Conservation (phyloP, 2,113 vertebrate species). For the Laticauda laticaudata region DNA sequence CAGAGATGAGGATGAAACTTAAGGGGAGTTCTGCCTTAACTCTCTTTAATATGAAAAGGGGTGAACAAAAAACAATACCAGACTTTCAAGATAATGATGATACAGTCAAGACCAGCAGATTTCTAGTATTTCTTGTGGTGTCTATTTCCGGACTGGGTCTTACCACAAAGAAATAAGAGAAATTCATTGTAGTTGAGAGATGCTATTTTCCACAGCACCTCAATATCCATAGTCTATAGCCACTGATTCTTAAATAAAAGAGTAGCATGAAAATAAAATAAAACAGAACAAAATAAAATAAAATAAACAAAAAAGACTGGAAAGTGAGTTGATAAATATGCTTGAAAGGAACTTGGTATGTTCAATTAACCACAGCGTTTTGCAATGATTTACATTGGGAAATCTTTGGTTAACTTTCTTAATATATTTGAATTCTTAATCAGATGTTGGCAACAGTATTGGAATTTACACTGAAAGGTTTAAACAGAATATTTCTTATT, state of each 20-base stretch:
- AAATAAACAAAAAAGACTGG: neutral
- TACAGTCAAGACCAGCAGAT: neutral
- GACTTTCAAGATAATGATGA: neutral
- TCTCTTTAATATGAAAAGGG: neutral
- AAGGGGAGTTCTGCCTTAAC: neutral
- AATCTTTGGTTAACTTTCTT: conserved; percentile 8
- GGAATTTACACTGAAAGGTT: conserved; percentile 20
- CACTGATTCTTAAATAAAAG: neutral
- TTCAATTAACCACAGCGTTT: neutral
- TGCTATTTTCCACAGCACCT: neutral
- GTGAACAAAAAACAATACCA: neutral
- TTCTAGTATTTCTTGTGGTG: neutral
- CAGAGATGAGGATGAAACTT: neutral
- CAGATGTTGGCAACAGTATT: conserved; percentile 18
- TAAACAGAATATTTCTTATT: conserved; percentile 21
- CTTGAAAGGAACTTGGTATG: neutral
- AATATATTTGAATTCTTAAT: conserved; percentile 1
- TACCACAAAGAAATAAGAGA: neutral
- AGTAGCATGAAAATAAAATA: neutral
- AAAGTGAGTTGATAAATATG: neutral
- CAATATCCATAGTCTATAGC: neutral
- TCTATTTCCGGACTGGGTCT: neutral
- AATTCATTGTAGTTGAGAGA: neutral
- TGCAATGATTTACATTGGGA: neutral
- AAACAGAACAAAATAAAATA: neutral